Conservation (phyloP, 1,140 invertebrate genomes). For the Drosophila dunni region DNA sequence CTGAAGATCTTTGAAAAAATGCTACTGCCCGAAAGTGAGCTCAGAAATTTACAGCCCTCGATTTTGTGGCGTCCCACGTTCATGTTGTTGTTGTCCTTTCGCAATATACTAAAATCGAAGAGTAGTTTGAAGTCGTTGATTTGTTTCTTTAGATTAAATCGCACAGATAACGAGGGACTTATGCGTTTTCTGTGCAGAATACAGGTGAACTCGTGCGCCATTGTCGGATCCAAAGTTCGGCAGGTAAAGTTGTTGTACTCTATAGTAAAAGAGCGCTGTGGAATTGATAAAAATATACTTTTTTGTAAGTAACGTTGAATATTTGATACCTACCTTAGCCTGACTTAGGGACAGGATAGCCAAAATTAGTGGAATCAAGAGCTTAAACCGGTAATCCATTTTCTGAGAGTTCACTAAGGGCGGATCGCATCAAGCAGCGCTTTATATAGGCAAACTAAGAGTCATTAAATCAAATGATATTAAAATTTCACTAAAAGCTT, state of each 20-base stretch:
- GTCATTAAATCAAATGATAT: no score
- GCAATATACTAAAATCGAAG: background rate
- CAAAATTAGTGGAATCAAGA: background rate
- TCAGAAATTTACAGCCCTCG: constrained; percentile 24
- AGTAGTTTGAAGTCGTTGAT: background rate
- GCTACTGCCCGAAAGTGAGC: background rate
- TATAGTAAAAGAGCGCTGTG: background rate
- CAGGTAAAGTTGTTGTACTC: constrained; percentile 10
- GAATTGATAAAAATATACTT: background rate
- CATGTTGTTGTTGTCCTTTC: constrained; percentile 15
- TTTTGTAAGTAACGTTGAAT: background rate
- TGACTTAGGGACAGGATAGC: background rate
- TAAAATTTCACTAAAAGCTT: no score
- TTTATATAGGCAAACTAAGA: background rate
- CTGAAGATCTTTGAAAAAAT: constrained; percentile 3
- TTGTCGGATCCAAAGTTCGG: background rate
- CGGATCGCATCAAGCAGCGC: background rate
- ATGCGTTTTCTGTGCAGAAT: background rate
- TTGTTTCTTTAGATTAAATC: background rate
- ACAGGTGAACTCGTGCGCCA: background rate
- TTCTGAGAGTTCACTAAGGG: background rate
- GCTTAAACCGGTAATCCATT: background rate
- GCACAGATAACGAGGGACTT: background rate
- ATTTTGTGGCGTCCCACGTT: background rate
- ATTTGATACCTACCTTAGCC: constrained; percentile 13